phyloP scores from a whole-genome alignment of 2,797 vertebrate species.

The Sebastes hubbsi region DNA sequence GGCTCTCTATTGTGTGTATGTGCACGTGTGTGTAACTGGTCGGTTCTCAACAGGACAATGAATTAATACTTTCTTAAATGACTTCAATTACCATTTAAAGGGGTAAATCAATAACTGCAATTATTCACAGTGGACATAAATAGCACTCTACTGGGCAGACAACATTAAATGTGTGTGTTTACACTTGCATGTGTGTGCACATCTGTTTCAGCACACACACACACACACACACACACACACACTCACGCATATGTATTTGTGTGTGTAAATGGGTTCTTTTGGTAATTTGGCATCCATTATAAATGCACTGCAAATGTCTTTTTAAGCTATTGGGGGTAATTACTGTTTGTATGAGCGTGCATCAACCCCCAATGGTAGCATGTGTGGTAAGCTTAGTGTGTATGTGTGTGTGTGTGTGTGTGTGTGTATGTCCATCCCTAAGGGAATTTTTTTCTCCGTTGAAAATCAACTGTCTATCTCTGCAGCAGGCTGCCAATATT shows the following conservation, averaged over 20 bases:
- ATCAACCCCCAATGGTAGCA: conserved; percentile 33
- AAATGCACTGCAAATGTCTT: conserved; percentile 54
- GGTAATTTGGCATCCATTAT: conserved; percentile 53
- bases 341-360: conserved; percentile 56
- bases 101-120: conserved; percentile 32
- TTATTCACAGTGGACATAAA: conserved; percentile 27
- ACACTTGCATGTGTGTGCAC: background rate
- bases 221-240: background rate
- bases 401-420: background rate
- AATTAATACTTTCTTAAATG: conserved; percentile 25
- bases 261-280: conserved; percentile 51
- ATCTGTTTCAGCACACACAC: background rate
- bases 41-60: background rate
- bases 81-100: conserved; percentile 31
- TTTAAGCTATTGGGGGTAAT: conserved; percentile 64
- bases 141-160: conserved; percentile 13
- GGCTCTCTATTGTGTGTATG: background rate
- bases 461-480: conserved; percentile 49
- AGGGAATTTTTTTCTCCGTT: conserved; percentile 40
- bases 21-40: background rate
- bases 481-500: conserved; percentile 62
- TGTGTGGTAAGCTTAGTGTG: conserved; percentile 10
- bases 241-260: background rate
- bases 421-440: background rate
- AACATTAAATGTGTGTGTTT: background rate